phyloP scores from a whole-genome alignment of 1,140 invertebrate species.

The Holotrichia oblita region DNA sequence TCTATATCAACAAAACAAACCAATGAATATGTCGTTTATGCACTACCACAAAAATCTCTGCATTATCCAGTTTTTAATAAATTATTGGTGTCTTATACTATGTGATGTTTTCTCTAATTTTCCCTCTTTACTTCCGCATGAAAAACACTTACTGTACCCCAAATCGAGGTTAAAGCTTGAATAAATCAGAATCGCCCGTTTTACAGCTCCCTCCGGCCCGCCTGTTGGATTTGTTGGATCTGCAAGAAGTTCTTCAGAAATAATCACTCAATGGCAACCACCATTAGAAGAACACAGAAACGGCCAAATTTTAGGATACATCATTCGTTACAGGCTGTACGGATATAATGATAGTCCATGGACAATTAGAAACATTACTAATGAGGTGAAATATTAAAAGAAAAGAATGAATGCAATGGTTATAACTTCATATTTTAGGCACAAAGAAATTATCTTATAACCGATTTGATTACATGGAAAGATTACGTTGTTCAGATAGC shows the following conservation, averaged over 20 bases:
- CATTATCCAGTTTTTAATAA: no score
- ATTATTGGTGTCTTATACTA: background rate
- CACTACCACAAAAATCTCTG: no score
- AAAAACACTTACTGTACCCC: background rate
- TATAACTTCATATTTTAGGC: constrained; percentile 62
- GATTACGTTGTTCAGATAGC: constrained; percentile 98
- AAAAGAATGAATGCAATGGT: background rate
- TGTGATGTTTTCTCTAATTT: background rate
- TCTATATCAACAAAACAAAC: no score
- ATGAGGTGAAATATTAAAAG: constrained; percentile 67
- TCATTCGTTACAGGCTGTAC: constrained; percentile 88
- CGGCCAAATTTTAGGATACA: constrained; percentile 93
- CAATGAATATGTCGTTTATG: no score
- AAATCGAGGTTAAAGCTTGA: no score
- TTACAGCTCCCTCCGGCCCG: constrained; percentile 84
- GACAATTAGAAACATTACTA: constrained; percentile 90
- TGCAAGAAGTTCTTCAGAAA: constrained; percentile 91
- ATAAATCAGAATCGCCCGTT: background rate
- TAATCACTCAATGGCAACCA: constrained; percentile 97
- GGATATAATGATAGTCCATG: constrained; percentile 92
- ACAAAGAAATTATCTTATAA: constrained; percentile 91
- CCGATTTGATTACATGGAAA: constrained; percentile 96
- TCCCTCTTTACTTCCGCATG: background rate
- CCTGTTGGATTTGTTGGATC: constrained; percentile 91
- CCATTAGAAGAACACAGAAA: constrained; percentile 93